Evolutionary conservation across 2,797 vertebrate genomes (phyloP).

Genomic region (Petrocephalus sullivani): DNA sequence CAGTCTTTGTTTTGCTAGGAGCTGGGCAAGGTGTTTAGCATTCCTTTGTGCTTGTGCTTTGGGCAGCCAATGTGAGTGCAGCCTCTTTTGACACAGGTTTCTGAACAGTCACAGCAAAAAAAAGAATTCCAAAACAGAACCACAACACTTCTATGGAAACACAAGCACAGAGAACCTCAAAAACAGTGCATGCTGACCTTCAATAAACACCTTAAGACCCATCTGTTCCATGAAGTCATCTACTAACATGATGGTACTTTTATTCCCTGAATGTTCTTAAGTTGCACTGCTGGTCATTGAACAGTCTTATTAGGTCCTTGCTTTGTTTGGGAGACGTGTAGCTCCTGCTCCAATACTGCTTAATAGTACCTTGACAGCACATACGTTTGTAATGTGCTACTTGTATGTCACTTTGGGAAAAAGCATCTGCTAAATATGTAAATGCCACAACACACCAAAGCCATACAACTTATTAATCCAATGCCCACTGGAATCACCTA

Average conservation of each 20-base stretch:
- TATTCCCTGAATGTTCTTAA: neutral
- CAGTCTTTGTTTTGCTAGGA: neutral
- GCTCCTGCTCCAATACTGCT: neutral
- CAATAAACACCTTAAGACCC: neutral
- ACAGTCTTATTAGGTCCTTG: neutral
- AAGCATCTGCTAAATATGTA: neutral
- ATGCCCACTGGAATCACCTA: neutral
- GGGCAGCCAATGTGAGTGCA: neutral
- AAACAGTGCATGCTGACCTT: neutral
- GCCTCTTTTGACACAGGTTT: neutral
- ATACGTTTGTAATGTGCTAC: neutral
- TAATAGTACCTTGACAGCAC: neutral
- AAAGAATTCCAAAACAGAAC: neutral
- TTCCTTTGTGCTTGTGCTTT: neutral
- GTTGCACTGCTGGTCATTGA: neutral
- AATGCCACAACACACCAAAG: neutral
- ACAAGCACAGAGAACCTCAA: neutral
- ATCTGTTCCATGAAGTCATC: neutral
- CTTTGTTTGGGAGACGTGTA: neutral
- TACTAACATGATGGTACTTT: neutral
- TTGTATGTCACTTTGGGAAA: neutral
- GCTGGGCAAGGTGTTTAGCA: neutral
- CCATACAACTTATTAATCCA: neutral
- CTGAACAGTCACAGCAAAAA: neutral
- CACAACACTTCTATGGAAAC: neutral